These are phyloP conservation scores for Ormyrus nitidulus DNA, from an alignment of 2,888 invertebrate species.

Conservation along the genomic window DNA sequence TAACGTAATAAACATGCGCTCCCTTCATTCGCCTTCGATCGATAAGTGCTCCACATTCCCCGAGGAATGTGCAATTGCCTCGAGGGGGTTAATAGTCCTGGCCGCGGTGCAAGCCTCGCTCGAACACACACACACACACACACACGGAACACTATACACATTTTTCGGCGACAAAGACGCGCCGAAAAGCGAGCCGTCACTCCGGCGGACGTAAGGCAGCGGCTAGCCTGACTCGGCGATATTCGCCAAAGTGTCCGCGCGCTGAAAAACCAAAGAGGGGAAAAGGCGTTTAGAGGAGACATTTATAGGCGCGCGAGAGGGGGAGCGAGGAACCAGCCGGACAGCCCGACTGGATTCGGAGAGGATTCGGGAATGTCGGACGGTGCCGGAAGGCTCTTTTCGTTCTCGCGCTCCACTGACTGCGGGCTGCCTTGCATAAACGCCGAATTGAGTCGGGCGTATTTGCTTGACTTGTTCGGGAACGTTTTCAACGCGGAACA, in stretches of 20 bases:
- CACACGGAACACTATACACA: neutral
- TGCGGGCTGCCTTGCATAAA: no score
- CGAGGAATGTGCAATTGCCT: conserved; percentile 55
- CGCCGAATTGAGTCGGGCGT: no score
- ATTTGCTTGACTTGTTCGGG: no score
- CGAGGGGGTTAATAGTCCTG: conserved; percentile 54
- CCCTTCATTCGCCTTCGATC: conserved; percentile 55
- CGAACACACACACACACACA: neutral
- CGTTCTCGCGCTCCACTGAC: neutral
- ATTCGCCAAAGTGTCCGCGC: conserved; percentile 11
- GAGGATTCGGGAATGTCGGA: conserved; percentile 3
- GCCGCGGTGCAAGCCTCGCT: neutral
- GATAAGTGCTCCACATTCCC: conserved; percentile 58
- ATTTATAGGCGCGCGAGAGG: neutral
- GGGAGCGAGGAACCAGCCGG: neutral
- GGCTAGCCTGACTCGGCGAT: conserved; percentile 61
- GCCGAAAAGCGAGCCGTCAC: conserved; percentile 59
- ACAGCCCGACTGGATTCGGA: conserved; percentile 11
- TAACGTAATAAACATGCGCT: conserved; percentile 59
- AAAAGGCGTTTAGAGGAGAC: neutral
- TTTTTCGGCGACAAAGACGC: neutral
- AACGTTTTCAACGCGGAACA: no score
- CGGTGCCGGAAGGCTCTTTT: conserved; percentile 9
- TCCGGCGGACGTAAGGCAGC: conserved; percentile 57
- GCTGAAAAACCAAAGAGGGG: conserved; percentile 13